Base-by-base conservation (phyloP, 2,113 vertebrate genomes). In the Peromyscus polionotus region DNA sequence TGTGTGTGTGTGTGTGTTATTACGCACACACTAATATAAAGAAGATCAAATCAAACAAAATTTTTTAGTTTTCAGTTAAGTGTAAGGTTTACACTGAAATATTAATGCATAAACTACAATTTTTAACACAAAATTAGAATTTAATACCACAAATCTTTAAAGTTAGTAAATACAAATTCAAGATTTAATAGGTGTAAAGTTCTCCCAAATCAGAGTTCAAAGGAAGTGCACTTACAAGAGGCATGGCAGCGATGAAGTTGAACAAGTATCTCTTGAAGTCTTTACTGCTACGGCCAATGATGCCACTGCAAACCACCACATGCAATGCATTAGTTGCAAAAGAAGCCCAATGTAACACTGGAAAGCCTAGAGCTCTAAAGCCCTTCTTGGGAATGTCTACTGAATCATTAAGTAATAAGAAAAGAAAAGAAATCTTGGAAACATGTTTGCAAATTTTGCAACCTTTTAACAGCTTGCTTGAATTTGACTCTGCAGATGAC, bases 161-260 rank as follows among this genome's bases (percentile, higher is more conserved):
- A 95, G 11, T 88, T 95, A 90, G 33, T 84, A 97, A 90, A 36
- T n/a, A 91, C 93, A 96, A 75, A 88, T 87, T 16, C 45, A 88
- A 95, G 84, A 95, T 97, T 84, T 88, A 91, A 39, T 48, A 83
- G 63, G 93, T 80, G 16, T 48, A 91, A 77, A 33, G 63, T 68
- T 73, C 19, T 26, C 39, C 19, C 51, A 39, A 54, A 14, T 75
- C 85, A 96, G 92, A 42, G 72, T 77, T 48, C 93, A 92, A 80
- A 97, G 84, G 72, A 95, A 96, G 83, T 95, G 98, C 93, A 99
- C 99, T 99, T 99, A 99, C 99, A 98, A 99, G 97, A 96, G 99
- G 99, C 99, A 99, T 99, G 97, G 99, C 99, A 77, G 99, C 99
- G n/a, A 99, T 99, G 98, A 99, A 99, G 99, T 99, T 99, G 99